Conservation (phyloP, 2,888 invertebrate species). For the Andrena hattorfiana region DNA sequence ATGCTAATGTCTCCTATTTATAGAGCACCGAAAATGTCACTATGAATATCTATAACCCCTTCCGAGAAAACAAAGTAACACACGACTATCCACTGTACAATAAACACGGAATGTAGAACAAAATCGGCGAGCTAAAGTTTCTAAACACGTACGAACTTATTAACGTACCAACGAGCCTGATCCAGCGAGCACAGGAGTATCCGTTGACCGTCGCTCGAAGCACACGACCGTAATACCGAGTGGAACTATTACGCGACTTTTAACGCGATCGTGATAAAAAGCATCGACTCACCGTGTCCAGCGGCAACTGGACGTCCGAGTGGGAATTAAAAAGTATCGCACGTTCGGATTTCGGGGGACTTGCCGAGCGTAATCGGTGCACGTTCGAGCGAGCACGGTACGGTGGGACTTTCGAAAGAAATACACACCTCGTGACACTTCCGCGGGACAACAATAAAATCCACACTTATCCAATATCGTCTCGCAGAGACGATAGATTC, state of each 20-base stretch:
- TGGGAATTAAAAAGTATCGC: slow-evolving; percentile 30
- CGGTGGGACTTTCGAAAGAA: slow-evolving; percentile 54
- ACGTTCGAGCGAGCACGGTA: slow-evolving; percentile 38
- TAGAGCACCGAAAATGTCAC: too few species aligned
- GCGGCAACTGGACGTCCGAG: slow-evolving; percentile 19
- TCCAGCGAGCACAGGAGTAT: not conserved
- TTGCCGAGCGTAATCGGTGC: slow-evolving; percentile 28
- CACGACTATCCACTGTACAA: too few species aligned
- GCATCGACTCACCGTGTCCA: slow-evolving; percentile 41
- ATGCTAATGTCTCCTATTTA: too few species aligned
- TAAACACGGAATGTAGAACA: not conserved
- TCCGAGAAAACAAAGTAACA: too few species aligned
- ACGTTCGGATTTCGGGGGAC: not conserved
- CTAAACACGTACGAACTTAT: not conserved
- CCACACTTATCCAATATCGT: slow-evolving; percentile 47
- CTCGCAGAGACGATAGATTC: too few species aligned
- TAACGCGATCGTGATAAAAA: slow-evolving; percentile 17
- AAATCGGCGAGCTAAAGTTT: not conserved
- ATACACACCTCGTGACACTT: slow-evolving; percentile 61
- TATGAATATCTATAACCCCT: too few species aligned
- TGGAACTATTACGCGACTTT: slow-evolving; percentile 22
- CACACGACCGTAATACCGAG: not conserved
- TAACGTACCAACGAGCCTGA: slow-evolving; percentile 20
- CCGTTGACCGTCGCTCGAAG: not conserved
- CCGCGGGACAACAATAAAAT: slow-evolving; percentile 51